Evolutionary conservation across 1,140 invertebrate genomes (phyloP).

Genomic region (Parapsyche elsis): DNA sequence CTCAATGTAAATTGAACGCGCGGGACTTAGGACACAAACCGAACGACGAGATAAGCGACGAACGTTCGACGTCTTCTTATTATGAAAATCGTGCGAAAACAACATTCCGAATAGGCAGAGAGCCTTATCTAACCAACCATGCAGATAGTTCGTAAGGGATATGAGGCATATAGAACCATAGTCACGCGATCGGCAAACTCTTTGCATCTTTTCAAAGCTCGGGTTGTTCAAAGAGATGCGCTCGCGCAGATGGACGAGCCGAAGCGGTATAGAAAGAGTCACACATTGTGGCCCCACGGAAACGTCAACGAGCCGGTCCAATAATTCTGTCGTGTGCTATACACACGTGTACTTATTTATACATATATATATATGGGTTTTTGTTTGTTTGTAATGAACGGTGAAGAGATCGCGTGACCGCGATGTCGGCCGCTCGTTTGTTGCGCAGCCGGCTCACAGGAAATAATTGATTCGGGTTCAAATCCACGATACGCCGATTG

Average conservation of each 20-base stretch:
- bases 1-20: background rate
- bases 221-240: slow-evolving; percentile 27
- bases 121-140: slow-evolving; percentile 3
- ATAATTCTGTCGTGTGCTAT: background rate
- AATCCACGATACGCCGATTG: slow-evolving; percentile 42
- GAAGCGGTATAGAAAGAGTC: too few relatives aligned
- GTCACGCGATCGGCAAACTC: slow-evolving; percentile 52
- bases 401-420: slow-evolving; percentile 44
- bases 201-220: slow-evolving; percentile 41
- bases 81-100: background rate
- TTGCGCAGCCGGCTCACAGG: slow-evolving; percentile 27
- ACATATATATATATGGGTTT: background rate
- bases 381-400: too few relatives aligned
- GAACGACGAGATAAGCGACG: background rate
- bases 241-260: background rate
- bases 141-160: too few relatives aligned
- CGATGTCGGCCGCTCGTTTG: slow-evolving; percentile 43
- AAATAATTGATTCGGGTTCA: slow-evolving; percentile 54
- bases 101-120: too few relatives aligned
- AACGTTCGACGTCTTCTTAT: background rate
- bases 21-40: background rate
- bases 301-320: too few relatives aligned
- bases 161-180: background rate
- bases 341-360: background rate
- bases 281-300: too few relatives aligned